phyloP scores from a whole-genome alignment of 2,888 invertebrate species.

The Hoplodrina ambigua region DNA sequence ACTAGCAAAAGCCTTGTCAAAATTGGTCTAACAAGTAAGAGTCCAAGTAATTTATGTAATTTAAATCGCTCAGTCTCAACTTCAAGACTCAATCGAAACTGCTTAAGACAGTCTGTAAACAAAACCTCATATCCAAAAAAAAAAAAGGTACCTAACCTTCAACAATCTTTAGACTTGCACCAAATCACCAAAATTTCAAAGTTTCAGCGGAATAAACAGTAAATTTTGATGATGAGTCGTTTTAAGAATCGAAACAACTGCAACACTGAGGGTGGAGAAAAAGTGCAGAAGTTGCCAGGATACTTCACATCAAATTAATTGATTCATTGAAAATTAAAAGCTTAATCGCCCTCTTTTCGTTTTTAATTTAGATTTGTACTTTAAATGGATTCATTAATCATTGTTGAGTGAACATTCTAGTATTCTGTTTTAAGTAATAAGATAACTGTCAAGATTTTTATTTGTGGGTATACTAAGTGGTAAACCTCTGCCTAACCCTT shows the following conservation, averaged over 20 bases:
- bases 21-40: no score
- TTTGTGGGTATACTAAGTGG: no score
- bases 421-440: neutral
- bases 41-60: no score
- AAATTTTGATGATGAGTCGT: constrained; percentile 85
- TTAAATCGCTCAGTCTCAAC: no score
- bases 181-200: constrained; percentile 63
- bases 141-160: no score
- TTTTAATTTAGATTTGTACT: constrained; percentile 40
- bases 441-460: neutral
- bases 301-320: constrained; percentile 60
- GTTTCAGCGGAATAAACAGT: constrained; percentile 80
- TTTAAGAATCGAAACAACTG: constrained; percentile 83
- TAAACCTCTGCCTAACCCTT: no score
- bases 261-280: constrained; percentile 65
- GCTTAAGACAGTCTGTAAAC: no score
- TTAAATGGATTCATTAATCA: constrained; percentile 22
- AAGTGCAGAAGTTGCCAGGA: constrained; percentile 69
- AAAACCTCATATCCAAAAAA: no score
- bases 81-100: no score
- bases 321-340: constrained; percentile 61
- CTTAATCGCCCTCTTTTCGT: constrained; percentile 33
- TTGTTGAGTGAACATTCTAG: constrained; percentile 4
- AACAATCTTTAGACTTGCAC: constrained; percentile 47
- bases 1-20: no score